These are phyloP conservation scores for Prunella himalayana DNA, from an alignment of 2,113 vertebrate genomes.

Conservation along the genomic window DNA sequence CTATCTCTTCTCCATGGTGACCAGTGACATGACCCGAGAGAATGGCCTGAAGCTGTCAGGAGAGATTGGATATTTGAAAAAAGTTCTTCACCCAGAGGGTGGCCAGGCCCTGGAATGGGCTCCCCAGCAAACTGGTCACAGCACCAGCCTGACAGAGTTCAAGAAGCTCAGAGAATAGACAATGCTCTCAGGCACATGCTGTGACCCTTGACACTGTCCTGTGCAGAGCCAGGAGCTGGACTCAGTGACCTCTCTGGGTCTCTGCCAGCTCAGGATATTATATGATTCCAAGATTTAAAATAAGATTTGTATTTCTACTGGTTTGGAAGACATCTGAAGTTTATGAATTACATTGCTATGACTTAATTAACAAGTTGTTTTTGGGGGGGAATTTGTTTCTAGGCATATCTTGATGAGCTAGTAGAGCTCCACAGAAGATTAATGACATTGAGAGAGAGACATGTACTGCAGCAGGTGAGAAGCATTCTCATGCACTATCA, in stretches of 20 bases:
- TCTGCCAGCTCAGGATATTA: not conserved
- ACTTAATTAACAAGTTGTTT: slow-evolving; percentile 44
- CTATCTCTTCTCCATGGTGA: not conserved
- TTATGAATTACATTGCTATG: not conserved
- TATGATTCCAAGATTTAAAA: not conserved
- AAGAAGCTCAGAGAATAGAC: not conserved
- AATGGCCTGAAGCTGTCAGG: not conserved
- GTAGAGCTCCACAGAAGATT: slow-evolving; percentile 96
- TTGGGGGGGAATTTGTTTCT: slow-evolving; percentile 32
- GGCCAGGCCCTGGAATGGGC: not conserved
- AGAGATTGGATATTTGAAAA: not conserved
- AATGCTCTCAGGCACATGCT: not conserved
- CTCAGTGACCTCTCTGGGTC: not conserved
- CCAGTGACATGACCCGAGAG: fast-evolving
- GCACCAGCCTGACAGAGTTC: not conserved
- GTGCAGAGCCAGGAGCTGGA: not conserved
- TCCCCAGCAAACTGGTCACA: not conserved
- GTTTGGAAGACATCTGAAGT: not conserved
- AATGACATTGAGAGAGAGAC: slow-evolving; percentile 94
- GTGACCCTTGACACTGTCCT: not conserved
- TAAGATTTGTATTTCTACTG: not conserved
- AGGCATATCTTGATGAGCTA: slow-evolving; percentile 95
- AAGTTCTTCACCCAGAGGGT: not conserved
- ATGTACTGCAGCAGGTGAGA: slow-evolving; percentile 94
- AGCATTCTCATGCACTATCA: not conserved